Conservation (phyloP, 2,113 vertebrate genomes). For the Felis catus region DNA sequence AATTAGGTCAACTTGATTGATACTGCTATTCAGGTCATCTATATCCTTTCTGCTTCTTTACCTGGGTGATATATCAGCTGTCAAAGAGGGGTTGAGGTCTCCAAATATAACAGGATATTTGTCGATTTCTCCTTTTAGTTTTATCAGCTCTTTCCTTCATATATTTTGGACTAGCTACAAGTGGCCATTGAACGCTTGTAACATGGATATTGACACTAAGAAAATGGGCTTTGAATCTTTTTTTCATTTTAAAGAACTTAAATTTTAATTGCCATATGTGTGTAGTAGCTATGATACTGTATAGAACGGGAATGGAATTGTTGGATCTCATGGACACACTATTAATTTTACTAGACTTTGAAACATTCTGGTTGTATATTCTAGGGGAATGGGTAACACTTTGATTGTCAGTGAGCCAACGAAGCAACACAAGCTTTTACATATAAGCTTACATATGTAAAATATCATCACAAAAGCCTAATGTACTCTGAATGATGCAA, state of each 20-base stretch:
- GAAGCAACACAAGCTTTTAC: background rate
- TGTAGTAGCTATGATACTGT: background rate
- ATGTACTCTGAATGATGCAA: background rate
- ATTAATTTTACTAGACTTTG: background rate
- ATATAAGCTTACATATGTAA: background rate
- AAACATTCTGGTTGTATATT: background rate
- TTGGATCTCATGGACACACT: background rate
- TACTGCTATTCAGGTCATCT: background rate
- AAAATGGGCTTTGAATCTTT: background rate
- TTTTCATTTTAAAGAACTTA: background rate
- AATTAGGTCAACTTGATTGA: background rate
- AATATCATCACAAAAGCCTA: background rate
- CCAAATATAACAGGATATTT: background rate
- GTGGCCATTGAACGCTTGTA: background rate
- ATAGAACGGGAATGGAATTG: background rate
- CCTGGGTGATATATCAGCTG: background rate
- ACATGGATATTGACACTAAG: background rate
- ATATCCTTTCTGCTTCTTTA: background rate
- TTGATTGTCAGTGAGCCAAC: background rate
- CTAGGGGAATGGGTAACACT: background rate
- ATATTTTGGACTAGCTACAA: background rate
- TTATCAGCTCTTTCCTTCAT: background rate
- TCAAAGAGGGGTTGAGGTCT: background rate
- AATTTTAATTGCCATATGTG: background rate
- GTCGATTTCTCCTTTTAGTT: background rate